Conservation (phyloP, 2,113 vertebrate species). For the Leucopternis melanops region DNA sequence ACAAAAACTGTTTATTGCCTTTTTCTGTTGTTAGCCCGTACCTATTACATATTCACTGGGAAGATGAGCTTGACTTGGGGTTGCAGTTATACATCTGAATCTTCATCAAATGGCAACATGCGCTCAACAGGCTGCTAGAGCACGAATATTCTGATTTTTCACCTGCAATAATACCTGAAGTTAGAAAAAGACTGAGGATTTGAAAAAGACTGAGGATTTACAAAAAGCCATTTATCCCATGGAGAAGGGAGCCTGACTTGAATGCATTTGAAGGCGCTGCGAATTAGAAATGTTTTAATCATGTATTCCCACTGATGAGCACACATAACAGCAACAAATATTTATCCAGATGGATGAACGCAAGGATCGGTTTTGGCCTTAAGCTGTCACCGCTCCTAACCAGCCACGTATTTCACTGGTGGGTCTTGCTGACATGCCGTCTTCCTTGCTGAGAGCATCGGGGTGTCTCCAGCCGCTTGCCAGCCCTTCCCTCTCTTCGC, state of each 20-base stretch:
- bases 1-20: not conserved
- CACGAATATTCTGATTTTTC: not conserved
- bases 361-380: not conserved
- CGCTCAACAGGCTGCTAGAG: not conserved
- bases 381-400: conserved; percentile 23
- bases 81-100: not conserved
- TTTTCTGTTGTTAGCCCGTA: not conserved
- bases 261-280: not conserved
- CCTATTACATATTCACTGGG: not conserved
- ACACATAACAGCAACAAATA: conserved; percentile 37
- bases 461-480: conserved; percentile 9
- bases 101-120: not conserved
- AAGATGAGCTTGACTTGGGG: not conserved
- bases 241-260: not conserved
- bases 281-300: conserved; percentile 23
- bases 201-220: not conserved
- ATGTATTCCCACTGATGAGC: not conserved
- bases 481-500: not conserved
- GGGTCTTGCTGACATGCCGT: conserved; percentile 8
- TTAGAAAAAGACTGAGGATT: not conserved
- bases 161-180: not conserved
- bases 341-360: conserved; percentile 13
- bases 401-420: conserved; percentile 18
- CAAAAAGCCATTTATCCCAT: not conserved
- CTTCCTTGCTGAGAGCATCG: not conserved